Percentiles rank a stretch among this genome's conserved stretches.
Conservation (phyloP, 2,797 vertebrate species). For the Geotrypetes seraphini region DNA sequence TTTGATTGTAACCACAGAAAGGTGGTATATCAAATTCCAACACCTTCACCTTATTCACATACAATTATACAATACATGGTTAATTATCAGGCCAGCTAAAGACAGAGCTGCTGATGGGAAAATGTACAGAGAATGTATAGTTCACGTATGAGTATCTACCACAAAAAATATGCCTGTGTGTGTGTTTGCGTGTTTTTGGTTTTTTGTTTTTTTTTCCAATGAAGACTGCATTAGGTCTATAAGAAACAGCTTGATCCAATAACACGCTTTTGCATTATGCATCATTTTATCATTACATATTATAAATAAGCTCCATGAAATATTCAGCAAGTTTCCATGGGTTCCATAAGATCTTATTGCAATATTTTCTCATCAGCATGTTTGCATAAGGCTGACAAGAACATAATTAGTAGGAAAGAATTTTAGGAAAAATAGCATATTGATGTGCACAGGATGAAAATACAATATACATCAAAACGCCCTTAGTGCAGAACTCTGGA, state of each 20-base stretch:
- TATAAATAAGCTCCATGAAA: conserved; percentile 41
- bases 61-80: too few relatives aligned
- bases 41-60: too few relatives aligned
- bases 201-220: too few relatives aligned
- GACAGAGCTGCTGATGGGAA: too few relatives aligned
- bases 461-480: not conserved
- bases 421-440: not conserved
- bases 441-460: not conserved
- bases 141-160: conserved; percentile 8
- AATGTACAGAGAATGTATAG: not conserved
- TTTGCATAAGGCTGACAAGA: not conserved
- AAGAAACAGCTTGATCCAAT: conserved; percentile 29
- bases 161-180: not conserved
- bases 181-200: too few relatives aligned
- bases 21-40: too few relatives aligned
- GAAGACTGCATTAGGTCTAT: conserved; percentile 18
- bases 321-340: conserved; percentile 23
- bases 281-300: conserved; percentile 30
- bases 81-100: too few relatives aligned
- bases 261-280: conserved; percentile 38
- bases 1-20: too few relatives aligned
- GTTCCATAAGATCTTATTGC: not conserved
- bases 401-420: not conserved
- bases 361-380: not conserved
- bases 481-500: too few relatives aligned